phyloP scores from a whole-genome alignment of 2,797 vertebrate genomes.

The Myotis planiceps region DNA sequence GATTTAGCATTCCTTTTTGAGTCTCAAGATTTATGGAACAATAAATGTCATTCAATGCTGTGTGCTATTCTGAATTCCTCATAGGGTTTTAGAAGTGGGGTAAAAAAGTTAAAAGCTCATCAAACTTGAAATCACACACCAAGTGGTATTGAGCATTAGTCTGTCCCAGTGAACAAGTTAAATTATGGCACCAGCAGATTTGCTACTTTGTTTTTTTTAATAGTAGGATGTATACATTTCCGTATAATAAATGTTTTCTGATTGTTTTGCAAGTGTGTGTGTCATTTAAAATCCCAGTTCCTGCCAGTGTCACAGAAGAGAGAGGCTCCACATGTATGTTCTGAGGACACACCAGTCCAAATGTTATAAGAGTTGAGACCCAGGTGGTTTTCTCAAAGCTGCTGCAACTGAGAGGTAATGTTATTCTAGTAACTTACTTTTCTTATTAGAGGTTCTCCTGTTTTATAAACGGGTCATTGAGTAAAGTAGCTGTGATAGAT shows the following conservation, averaged over 20 bases:
- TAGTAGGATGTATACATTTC: slow-evolving; percentile 88
- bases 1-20: slow-evolving; percentile 79
- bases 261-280: slow-evolving; percentile 85
- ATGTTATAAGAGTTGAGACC: neutral
- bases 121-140: slow-evolving; percentile 45
- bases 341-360: neutral
- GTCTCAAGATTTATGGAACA: slow-evolving; percentile 83
- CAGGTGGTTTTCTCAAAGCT: neutral
- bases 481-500: neutral
- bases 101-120: slow-evolving; percentile 73
- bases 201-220: slow-evolving; percentile 87
- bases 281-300: slow-evolving; percentile 62
- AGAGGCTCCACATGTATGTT: rapidly evolving
- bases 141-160: slow-evolving; percentile 78
- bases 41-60: slow-evolving; percentile 82
- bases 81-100: slow-evolving; percentile 78
- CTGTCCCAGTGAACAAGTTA: slow-evolving; percentile 84
- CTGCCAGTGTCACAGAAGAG: neutral
- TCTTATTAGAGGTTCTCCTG: neutral
- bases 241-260: slow-evolving; percentile 90
- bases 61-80: slow-evolving; percentile 79
- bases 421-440: neutral
- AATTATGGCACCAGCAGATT: slow-evolving; percentile 88
- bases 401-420: neutral
- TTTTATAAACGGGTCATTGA: neutral